These are phyloP conservation scores for Callithrix jacchus DNA, from an alignment of 2,113 vertebrate genomes.

Conservation along the genomic window DNA sequence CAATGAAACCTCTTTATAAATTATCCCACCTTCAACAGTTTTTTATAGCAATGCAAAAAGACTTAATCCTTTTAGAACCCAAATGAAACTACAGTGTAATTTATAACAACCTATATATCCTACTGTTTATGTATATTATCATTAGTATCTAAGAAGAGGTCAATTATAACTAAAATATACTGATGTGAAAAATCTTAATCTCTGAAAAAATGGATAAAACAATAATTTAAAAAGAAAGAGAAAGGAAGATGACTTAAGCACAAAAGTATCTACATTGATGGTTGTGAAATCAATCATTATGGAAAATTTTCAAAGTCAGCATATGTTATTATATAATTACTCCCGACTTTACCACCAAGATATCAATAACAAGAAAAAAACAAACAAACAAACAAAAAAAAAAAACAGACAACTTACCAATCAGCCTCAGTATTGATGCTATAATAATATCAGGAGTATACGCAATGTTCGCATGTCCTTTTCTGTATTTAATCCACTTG, in stretches of 20 bases:
- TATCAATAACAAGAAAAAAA: neutral
- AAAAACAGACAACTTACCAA: constrained; percentile 85
- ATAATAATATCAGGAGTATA: constrained; percentile 87
- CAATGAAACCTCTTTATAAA: no score
- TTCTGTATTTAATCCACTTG: constrained; percentile 91
- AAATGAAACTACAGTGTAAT: neutral
- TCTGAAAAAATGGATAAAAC: neutral
- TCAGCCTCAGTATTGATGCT: constrained; percentile 90
- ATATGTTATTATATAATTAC: no score
- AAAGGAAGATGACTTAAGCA: neutral
- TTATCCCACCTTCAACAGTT: no score
- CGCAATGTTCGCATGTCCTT: constrained; percentile 76
- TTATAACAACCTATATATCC: neutral
- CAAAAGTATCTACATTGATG: neutral
- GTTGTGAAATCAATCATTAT: fast-evolving
- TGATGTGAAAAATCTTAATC: neutral
- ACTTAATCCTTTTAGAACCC: neutral
- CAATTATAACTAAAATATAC: neutral
- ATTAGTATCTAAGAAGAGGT: neutral
- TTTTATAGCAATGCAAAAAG: no score
- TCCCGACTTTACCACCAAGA: neutral
- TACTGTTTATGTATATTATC: neutral
- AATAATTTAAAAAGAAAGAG: neutral
- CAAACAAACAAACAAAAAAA: no score
- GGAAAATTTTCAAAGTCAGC: neutral